Base-by-base conservation (phyloP, 1,140 invertebrate species). In the Ptiloglossa arizonensis region DNA sequence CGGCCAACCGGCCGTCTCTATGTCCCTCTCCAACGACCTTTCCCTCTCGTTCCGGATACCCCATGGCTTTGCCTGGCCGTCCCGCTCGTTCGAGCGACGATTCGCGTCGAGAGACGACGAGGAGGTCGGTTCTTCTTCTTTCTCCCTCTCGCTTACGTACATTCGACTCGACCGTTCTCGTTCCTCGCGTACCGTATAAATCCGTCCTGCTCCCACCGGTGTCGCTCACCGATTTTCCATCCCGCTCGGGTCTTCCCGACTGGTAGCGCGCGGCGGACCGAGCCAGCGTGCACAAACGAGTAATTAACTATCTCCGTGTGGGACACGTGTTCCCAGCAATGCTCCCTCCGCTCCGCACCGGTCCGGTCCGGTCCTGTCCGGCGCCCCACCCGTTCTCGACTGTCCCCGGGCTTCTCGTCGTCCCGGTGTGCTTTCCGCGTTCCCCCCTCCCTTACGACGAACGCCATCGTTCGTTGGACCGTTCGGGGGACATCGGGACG, bases 261-360 rank as follows among this genome's bases (percentile, higher is more conserved):
- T 74, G 70, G 67, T 77, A 46, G 76, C 76, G 60, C 29, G 52
- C 74, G 62, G 48, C 64, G 8, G n/a, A 69, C 35, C 73, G 66
- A 75, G 41, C 60, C 67, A 48, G 74, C 79, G 64, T 82, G 90
- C 89, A 90, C 90, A 91, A 92, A 92, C 91, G 90, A 92, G 91
- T 92, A 92, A 92, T 92, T 92, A 92, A 92, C 89, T 88, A 88
- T 90, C 89, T 89, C 85, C 87, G 88, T 83, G 87, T 89, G 88
- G 88, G 88, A 90, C 89, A 90, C 88, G 91, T 92, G 91, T 91
- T 91, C 84, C 83, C 85, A 87, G 87, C 80, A 48, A 62, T 76
- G 81, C 69, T 48, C 60, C 59, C 69, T 70, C 54, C 29, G 24
- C 38, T 74, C 44, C 74, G 19, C 11, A n/a, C n/a, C n/a, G n/a